These are phyloP conservation scores for Labeo catla DNA, from an alignment of 2,113 vertebrate genomes.

Conservation along the genomic window DNA sequence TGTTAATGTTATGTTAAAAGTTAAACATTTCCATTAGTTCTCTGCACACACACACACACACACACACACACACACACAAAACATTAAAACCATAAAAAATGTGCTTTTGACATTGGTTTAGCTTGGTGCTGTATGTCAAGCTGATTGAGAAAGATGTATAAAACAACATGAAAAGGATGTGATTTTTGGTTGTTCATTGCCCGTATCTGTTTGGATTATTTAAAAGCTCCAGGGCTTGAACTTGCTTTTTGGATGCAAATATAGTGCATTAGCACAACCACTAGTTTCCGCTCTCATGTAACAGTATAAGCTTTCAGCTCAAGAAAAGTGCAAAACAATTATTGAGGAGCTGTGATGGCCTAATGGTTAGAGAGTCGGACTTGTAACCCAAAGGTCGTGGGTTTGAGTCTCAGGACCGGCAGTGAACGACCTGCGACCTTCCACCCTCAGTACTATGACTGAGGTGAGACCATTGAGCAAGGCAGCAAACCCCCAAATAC, in stretches of 20 bases:
- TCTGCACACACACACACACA: background rate
- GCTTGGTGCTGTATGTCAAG: background rate
- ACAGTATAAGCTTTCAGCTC: background rate
- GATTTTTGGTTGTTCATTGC: background rate
- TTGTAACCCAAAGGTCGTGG: no score
- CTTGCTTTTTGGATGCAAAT: slow-evolving; percentile 12
- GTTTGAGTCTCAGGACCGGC: no score
- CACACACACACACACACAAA: background rate
- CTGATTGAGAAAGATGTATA: background rate
- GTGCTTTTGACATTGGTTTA: background rate
- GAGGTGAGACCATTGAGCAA: no score
- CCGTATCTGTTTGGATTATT: background rate
- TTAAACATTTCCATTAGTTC: background rate
- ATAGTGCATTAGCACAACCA: background rate
- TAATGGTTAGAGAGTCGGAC: no score
- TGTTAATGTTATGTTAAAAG: background rate
- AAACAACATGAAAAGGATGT: background rate
- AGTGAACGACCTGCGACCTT: no score
- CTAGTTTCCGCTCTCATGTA: background rate
- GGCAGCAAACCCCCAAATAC: no score
- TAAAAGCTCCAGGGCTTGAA: background rate
- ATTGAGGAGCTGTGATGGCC: background rate
- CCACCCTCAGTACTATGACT: no score
- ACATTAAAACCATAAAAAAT: background rate
- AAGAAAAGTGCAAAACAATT: background rate